These are phyloP conservation scores for Nyctereutes procyonoides DNA, from an alignment of 2,113 vertebrate species.

Conservation along the genomic window DNA sequence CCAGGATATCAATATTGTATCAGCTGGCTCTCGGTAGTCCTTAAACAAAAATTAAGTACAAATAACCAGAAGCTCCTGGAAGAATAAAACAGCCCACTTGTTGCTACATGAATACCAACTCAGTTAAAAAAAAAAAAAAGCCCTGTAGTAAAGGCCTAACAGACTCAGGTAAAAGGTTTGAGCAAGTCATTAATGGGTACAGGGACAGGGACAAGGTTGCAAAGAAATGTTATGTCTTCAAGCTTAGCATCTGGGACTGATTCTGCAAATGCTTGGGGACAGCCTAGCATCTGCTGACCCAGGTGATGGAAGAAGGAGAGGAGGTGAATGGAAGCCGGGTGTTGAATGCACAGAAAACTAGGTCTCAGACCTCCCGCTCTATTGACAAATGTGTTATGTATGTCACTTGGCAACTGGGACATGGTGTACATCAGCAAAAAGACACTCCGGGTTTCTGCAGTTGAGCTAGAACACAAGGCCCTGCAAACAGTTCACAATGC, in stretches of 20 bases:
- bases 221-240: slow-evolving; percentile 41
- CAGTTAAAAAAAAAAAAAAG: neutral
- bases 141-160: slow-evolving; percentile 1
- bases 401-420: neutral
- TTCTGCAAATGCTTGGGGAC: neutral
- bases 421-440: neutral
- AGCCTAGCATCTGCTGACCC: slow-evolving; percentile 30
- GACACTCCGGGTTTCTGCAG: neutral
- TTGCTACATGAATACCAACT: slow-evolving; percentile 24
- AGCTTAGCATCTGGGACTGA: slow-evolving; percentile 36
- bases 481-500: neutral
- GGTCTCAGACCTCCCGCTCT: neutral
- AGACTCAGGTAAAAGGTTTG: neutral
- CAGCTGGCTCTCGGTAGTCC: neutral
- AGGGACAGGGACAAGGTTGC: slow-evolving; percentile 12
- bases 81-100: neutral
- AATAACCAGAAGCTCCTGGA: slow-evolving; percentile 27
- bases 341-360: neutral
- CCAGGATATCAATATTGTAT: neutral
- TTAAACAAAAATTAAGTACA: neutral
- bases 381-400: neutral
- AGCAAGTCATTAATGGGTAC: neutral
- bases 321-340: neutral
- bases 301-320: slow-evolving; percentile 40
- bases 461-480: neutral